Evolutionary conservation across 2,888 invertebrate genomes (phyloP), one percentile per base, ranked within the genome.

Genomic region (Drosophila ochracea): DNA sequence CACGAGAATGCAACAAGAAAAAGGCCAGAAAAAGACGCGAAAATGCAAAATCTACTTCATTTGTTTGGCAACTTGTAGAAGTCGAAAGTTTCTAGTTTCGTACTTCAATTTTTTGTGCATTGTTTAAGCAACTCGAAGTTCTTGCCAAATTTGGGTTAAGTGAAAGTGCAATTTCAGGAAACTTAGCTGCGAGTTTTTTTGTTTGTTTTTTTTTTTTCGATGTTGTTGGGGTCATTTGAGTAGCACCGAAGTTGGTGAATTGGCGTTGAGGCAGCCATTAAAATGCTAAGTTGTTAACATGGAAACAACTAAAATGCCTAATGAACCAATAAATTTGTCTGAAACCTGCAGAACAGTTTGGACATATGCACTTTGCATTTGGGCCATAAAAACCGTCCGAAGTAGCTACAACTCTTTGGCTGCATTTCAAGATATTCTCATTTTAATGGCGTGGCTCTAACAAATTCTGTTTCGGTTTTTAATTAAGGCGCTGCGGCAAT

Each of bases 291-390:
- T 67, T 76, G 81, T 78, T 81, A 79, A 67, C 81, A 73, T 81
- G 73, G 49, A 73, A 73, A 54, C 84, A 82, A 79, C 88, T 76
- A 87, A 78, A 84, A 83, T 82, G 77, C 75, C 89, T 85, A 89
- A 89, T 85, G 87, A 85, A 89, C 82, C 82, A 89, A 85, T 85
- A 85, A 85, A 85, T 85, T 76, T 75, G 57, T 71, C 68, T 69
- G 61, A 73, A 55, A 31, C 52, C 63, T 49, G 54, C 57, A 28
- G 65, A 87, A 64, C 59, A 76, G 71, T 54, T 72, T 35, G 76
- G 64, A 75, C 78, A 81, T 61, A 84, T 76, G 50, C 76, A 63
- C 47, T 55, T 55, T 33, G 55, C 35, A 62, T 58, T 49, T 76
- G 73, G 71, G 53, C 68, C 85, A 83, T 83, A 83, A 83, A 83